Evolutionary conservation across 2,113 vertebrate species (phyloP), one percentile per base, ranked within the genome.

Genomic region (Gallinago paraguaiae): DNA sequence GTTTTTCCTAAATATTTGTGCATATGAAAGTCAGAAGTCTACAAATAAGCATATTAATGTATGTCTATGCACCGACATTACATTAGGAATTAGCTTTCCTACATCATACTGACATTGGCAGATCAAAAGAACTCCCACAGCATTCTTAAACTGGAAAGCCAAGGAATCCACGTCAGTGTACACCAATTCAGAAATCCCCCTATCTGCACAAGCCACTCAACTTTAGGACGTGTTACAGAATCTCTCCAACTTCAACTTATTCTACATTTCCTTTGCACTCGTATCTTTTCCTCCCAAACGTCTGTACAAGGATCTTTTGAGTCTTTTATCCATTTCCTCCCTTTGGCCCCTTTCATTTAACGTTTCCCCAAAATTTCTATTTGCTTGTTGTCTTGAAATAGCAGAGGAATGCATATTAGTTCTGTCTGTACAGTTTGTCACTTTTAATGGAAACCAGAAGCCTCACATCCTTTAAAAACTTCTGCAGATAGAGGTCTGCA

Each of bases 41-140:
- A 61, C 33, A 70, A 84, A 78, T 46, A 59, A 81, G 18, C 14
- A 12, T 14, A 45, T 33, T 15, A 46, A 13, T 41, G 14, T 60
- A 35, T 37, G 28, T 57, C 74, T 63, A 24, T 19, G 65, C 37
- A 50, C 0, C 88, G 67, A 88, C 48, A 45, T 12, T 37, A 70
- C 33, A 72, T 14, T 41, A 87, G 33, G 33, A 78, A 85, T 61
- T 39, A 46, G 18, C 12, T 72, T 88, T 82, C 57, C 56, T 60
- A 48, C 22, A 76, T 64, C 45, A 82, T 43, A 85, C 30, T 90
- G 88, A 70, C 46, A 46, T 0, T 33, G 28, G 74, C 35, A 90
- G 74, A 82, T 60, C 75, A 92, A 79, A 91, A 85, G 82, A 88
- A 69, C 48, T 93, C 90, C 78, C 70, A 94, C 20, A 72, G 77